Conservation (phyloP, 2,888 invertebrate genomes). For the Hirtodrosophila trivittata region DNA sequence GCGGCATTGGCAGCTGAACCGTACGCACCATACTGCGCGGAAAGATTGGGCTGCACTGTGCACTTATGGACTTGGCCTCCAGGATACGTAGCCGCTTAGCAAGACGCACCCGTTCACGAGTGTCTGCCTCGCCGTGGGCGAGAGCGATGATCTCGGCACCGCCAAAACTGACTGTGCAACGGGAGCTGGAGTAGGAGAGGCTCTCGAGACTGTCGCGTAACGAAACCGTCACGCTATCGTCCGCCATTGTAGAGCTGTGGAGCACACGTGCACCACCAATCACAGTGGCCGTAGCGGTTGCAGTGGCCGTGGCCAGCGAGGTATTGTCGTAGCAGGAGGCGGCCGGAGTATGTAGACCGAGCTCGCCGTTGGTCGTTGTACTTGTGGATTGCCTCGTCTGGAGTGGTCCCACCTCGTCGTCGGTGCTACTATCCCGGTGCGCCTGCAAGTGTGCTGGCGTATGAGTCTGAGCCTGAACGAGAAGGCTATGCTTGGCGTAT, state of each 20-base stretch:
- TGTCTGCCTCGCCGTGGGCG: constrained; percentile 67
- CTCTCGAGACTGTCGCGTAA: constrained; percentile 82
- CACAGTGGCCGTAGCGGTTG: constrained; percentile 57
- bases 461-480: constrained; percentile 82
- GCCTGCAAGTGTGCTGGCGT: constrained; percentile 49
- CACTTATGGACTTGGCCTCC: constrained; percentile 84
- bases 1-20: constrained; percentile 50
- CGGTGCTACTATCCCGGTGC: constrained; percentile 35
- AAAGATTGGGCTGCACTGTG: constrained; percentile 83
- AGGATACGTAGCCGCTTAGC: constrained; percentile 81
- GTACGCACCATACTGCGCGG: constrained; percentile 72
- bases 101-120: constrained; percentile 65
- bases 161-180: constrained; percentile 82
- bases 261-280: constrained; percentile 48
- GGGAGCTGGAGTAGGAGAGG: constrained; percentile 83
- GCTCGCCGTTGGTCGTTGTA: constrained; percentile 60
- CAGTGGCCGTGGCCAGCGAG: constrained; percentile 61
- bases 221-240: constrained; percentile 82
- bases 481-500: constrained; percentile 67
- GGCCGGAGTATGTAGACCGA: constrained; percentile 61
- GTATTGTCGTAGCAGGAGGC: constrained; percentile 78
- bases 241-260: constrained; percentile 82
- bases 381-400: constrained; percentile 55
- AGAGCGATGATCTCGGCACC: constrained; percentile 76
- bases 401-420: constrained; percentile 20